Percentiles rank a stretch among this genome's conserved stretches.
Conservation (phyloP, 2,888 invertebrate species). For the Ceraclea dissimilis region DNA sequence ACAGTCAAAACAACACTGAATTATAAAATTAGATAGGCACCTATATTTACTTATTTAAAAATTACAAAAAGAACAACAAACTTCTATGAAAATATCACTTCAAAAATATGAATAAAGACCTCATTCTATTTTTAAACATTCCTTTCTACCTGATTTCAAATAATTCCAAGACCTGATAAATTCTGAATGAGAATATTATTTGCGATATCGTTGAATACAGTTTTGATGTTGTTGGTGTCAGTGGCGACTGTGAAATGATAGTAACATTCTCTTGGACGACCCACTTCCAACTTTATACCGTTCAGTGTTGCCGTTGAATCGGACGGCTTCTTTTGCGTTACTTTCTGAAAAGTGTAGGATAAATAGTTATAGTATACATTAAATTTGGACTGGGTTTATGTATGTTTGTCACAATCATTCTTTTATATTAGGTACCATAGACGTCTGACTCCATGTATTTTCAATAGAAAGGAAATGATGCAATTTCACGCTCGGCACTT, state of each 20-base stretch:
- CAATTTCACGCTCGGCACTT: no score
- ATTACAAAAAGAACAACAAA: no score
- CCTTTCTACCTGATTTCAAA: background rate
- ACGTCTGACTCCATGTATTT: no score
- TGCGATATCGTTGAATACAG: constrained; percentile 67
- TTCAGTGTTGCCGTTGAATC: constrained; percentile 30
- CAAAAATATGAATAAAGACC: no score
- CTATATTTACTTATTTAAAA: no score
- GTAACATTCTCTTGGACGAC: constrained; percentile 52
- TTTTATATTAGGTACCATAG: no score
- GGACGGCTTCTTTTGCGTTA: constrained; percentile 47
- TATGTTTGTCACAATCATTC: background rate
- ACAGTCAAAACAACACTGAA: no score
- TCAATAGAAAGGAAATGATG: no score
- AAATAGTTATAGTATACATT: no score
- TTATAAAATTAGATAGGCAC: no score
- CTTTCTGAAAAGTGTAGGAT: constrained; percentile 45
- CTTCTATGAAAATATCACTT: no score
- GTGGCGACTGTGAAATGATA: constrained; percentile 71
- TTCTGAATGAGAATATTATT: constrained; percentile 48
- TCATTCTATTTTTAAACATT: no score
- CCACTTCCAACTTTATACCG: constrained; percentile 36
- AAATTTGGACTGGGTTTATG: background rate
- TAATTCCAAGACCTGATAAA: constrained; percentile 31
- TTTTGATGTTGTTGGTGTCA: constrained; percentile 64